These are phyloP conservation scores for Rhysida immarginata DNA, from an alignment of 1,140 invertebrate genomes.

Conservation along the genomic window DNA sequence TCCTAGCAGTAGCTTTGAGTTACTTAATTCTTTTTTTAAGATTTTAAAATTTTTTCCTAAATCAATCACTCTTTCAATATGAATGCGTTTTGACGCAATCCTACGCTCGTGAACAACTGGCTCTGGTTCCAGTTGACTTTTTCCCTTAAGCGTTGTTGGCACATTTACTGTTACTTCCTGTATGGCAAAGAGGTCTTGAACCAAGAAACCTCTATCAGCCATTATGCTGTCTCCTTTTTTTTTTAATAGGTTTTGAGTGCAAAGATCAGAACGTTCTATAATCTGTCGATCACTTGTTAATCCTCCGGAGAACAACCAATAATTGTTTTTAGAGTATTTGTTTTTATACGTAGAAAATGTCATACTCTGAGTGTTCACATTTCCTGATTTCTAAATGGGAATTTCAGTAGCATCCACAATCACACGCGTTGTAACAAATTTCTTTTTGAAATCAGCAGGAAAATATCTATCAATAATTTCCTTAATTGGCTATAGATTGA, in stretches of 20 bases:
- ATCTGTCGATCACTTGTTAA: not conserved
- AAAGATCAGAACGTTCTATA: not conserved
- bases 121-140: not conserved
- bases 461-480: slow-evolving; percentile 12
- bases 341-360: slow-evolving; percentile 3
- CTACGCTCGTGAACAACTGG: not conserved
- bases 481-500: slow-evolving; percentile 15
- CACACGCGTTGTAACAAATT: slow-evolving; percentile 16
- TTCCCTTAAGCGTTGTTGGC: not conserved
- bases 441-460: slow-evolving; percentile 16
- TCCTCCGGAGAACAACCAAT: not conserved
- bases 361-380: not conserved
- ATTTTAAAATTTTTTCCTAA: too few species aligned
- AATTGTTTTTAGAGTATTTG: not conserved
- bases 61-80: too few species aligned
- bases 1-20: not conserved
- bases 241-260: too few species aligned
- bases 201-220: not conserved
- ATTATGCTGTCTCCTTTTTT: not conserved
- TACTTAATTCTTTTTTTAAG: not conserved
- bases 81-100: too few species aligned
- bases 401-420: slow-evolving; percentile 19
- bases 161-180: not conserved
- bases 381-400: slow-evolving; percentile 15
- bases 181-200: not conserved